Evolutionary conservation across 1,140 invertebrate species (phyloP), one percentile per base, ranked within the genome.

Genomic region (Spodoptera frugiperda): DNA sequence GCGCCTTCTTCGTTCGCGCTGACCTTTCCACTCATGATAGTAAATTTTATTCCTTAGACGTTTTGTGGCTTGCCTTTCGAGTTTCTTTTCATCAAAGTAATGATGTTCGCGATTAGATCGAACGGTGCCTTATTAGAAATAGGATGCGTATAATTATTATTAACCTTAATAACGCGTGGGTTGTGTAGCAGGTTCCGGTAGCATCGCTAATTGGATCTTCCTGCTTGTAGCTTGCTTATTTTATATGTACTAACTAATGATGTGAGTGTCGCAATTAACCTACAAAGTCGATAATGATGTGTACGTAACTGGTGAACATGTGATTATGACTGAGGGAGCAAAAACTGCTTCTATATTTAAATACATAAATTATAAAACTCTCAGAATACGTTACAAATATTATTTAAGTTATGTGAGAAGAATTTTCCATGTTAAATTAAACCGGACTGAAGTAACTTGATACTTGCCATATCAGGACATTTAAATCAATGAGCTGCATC

Each of bases 1-100:
- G 86, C 68, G 67, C 67, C 86, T 82, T 83, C 85, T 88, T 85
- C 74, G 77, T 79, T 78, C 84, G 70, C 79, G 84, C 78, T 92
- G 92, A 93, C 92, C 92, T 92, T 88, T 91, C 87, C 84, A 92
- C 91, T 87, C 77, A 57, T 78, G 90, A 87, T 87, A 92, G 82
- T 93, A 90, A 91, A 92, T 93, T 92, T 91, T 89, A 84, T 89
- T 93, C 83, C 83, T 88, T 79, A 87, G 89, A 90, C 90, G 72
- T 91, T 91, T 90, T 87, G 85, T 76, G 81, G 81, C 85, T 82
- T 70, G 30, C 55, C 17, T 78, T 77, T 59, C 30, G 53, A 63
- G 59, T 55, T 73, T 59, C 33, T 15, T 71, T 81, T 78, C 72
- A 78, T 83, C 73, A 79, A 77, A 79, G 61, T 79, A 82, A 80